phyloP scores from a whole-genome alignment of 2,888 invertebrate species.

The Platypus cylindrus region DNA sequence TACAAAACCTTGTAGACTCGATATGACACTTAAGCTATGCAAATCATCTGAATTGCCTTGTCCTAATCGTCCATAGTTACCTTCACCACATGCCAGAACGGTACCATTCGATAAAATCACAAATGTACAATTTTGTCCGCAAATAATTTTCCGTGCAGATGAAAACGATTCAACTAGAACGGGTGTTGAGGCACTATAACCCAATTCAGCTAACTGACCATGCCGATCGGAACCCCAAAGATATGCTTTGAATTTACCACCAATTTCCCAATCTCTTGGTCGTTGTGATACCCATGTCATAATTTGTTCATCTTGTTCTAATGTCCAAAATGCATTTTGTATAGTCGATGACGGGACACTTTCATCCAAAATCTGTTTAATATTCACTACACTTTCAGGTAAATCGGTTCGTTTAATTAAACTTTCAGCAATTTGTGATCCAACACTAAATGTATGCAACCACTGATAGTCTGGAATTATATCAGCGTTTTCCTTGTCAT shows the following conservation, averaged over 20 bases:
- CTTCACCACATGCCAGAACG: conserved; percentile 51
- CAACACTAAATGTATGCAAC: conserved; percentile 42
- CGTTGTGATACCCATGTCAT: conserved; percentile 47
- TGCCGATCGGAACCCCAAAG: conserved; percentile 39
- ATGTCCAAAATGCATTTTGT: conserved; percentile 42
- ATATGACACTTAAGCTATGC: conserved; percentile 42
- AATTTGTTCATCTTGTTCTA: conserved; percentile 46
- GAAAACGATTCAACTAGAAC: conserved; percentile 37
- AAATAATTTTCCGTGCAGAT: conserved; percentile 43
- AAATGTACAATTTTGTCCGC: conserved; percentile 55
- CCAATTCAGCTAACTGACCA: conserved; percentile 45
- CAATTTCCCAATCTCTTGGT: conserved; percentile 53
- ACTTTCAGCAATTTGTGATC: conserved; percentile 42
- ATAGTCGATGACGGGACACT: conserved; percentile 23
- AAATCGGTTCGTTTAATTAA: conserved; percentile 36
- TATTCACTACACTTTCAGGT: conserved; percentile 31
- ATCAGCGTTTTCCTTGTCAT: conserved; percentile 30
- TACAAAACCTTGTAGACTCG: conserved; percentile 49
- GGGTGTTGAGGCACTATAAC: conserved; percentile 34
- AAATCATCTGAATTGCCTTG: conserved; percentile 50
- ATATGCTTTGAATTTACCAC: conserved; percentile 41
- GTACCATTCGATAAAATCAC: conserved; percentile 45
- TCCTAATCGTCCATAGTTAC: conserved; percentile 49
- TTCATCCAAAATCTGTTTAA: conserved; percentile 20
- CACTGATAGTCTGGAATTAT: conserved; percentile 41